Percentiles rank a stretch among this genome's conserved stretches.
Evolutionary conservation across 2,797 vertebrate genomes (phyloP).

Genomic region (Hapalemur alaotrensis): DNA sequence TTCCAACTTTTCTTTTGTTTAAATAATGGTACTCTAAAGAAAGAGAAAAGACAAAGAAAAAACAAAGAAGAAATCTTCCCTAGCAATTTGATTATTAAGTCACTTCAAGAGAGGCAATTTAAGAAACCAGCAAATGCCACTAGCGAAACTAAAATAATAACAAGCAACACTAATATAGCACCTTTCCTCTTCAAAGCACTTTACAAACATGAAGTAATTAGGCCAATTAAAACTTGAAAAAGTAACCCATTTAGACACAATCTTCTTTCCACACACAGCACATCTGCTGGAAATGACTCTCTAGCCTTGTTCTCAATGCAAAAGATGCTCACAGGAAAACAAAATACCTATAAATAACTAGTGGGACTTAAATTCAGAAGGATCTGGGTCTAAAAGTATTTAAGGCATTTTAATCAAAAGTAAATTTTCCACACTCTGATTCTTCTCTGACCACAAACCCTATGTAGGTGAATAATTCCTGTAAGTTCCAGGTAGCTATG

Average conservation of each 20-base stretch:
- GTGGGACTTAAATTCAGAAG: not conserved
- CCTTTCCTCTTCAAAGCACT: constrained; percentile 75
- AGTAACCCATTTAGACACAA: constrained; percentile 68
- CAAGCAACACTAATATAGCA: constrained; percentile 63
- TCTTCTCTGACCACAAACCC: not conserved
- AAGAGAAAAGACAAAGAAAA: not conserved
- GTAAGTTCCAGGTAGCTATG: not conserved
- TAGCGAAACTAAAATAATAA: constrained; percentile 66
- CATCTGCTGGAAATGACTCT: constrained; percentile 44
- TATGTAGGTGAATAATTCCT: not conserved
- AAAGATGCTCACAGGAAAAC: constrained; percentile 26
- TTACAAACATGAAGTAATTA: constrained; percentile 76
- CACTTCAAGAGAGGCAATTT: constrained; percentile 62
- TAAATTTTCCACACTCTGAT: not conserved
- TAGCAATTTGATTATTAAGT: constrained; percentile 46
- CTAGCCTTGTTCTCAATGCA: constrained; percentile 33
- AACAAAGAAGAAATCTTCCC: not conserved
- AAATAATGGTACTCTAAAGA: constrained; percentile 16
- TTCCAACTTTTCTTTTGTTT: not conserved
- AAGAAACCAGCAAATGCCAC: constrained; percentile 43
- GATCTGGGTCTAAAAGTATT: constrained; percentile 1
- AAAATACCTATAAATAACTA: constrained; percentile 32
- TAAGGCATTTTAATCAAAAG: constrained; percentile 4
- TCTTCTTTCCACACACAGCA: constrained; percentile 23
- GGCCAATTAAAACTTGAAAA: constrained; percentile 75